A percentile compares a stretch with the other conserved stretches of the same genome.
Evolutionary conservation across 1,140 invertebrate species (phyloP).

Genomic region (Streblospio benedicti): DNA sequence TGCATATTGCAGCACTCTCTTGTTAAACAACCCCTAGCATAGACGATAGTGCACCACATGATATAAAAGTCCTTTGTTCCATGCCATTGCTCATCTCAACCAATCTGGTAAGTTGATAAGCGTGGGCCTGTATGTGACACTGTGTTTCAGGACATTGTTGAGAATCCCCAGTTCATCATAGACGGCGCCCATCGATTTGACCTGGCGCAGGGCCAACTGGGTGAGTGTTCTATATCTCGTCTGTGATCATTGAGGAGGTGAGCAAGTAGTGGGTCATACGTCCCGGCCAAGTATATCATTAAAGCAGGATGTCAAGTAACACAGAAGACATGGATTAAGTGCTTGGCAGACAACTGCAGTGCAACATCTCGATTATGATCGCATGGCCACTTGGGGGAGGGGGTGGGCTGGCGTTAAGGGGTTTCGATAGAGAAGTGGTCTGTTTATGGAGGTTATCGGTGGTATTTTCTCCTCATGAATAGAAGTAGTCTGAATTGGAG

Average conservation of each 20-base stretch:
- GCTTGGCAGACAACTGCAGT: background rate
- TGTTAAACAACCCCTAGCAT: background rate
- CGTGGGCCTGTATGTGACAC: background rate
- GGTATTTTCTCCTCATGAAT: too few relatives aligned
- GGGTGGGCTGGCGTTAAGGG: too few relatives aligned
- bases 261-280: background rate
- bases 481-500: too few relatives aligned
- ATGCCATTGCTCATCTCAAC: too few relatives aligned
- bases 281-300: background rate
- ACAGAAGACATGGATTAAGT: background rate
- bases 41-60: background rate
- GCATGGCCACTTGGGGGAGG: too few relatives aligned
- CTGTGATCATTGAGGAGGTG: background rate
- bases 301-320: background rate
- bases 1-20: background rate
- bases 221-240: conserved; percentile 21
- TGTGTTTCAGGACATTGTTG: conserved; percentile 31
- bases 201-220: conserved; percentile 59
- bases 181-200: conserved; percentile 50
- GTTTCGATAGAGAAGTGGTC: too few relatives aligned
- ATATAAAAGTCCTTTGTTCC: background rate
- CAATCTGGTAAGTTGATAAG: background rate
- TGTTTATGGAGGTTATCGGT: too few relatives aligned
- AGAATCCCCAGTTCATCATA: conserved; percentile 33
- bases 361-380: background rate